Evolutionary conservation across 2,113 vertebrate species (phyloP).

Genomic region (Acrocephalus arundinaceus): DNA sequence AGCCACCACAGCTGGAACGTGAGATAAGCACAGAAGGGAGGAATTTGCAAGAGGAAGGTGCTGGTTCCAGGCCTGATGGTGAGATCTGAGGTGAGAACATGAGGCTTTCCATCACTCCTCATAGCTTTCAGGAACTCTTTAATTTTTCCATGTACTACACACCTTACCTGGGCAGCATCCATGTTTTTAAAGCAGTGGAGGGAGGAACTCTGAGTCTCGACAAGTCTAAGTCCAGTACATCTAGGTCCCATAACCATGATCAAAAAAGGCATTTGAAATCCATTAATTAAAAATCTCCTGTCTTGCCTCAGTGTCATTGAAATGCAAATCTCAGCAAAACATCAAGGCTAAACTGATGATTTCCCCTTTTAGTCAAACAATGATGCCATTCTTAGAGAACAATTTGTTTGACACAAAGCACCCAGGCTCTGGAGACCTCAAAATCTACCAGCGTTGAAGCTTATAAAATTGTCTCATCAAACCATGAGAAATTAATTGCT

Average conservation of each 20-base stretch:
- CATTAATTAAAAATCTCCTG: not conserved
- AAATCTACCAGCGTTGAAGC: not conserved
- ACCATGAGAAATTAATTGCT: constrained; percentile 7
- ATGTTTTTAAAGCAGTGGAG: not conserved
- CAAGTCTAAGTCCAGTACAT: not conserved
- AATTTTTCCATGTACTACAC: not conserved
- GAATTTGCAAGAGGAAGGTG: not conserved
- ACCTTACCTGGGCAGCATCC: not conserved
- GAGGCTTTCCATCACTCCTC: not conserved
- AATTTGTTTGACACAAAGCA: not conserved
- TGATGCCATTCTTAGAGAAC: not conserved
- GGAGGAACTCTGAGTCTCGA: not conserved
- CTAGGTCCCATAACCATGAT: too few species aligned
- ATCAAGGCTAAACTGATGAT: not conserved
- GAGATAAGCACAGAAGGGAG: not conserved
- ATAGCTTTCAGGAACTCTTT: not conserved
- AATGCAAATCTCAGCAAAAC: constrained; percentile 5
- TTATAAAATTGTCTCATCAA: not conserved
- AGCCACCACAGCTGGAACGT: fast-evolving
- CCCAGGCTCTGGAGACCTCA: not conserved
- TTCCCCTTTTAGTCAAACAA: not conserved
- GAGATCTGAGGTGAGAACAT: not conserved
- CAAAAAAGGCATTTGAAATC: not conserved
- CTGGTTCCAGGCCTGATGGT: not conserved
- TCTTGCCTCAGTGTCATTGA: not conserved